Base-by-base conservation (phyloP, 2,888 invertebrate species). In the Linyphia triangularis region DNA sequence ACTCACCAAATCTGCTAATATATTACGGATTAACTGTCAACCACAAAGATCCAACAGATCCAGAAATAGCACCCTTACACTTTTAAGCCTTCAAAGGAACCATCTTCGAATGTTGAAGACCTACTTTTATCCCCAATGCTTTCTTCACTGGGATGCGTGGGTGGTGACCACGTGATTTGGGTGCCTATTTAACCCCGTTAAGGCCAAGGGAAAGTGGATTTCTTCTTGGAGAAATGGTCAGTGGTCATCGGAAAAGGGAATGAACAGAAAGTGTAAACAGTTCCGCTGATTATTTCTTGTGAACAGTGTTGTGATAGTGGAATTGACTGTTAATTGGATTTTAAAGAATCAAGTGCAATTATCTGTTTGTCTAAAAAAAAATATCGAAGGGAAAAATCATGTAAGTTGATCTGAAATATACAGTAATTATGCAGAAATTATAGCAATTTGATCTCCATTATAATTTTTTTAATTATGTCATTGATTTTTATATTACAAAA, bases 141-240 rank as follows among this genome's bases (percentile, higher is more conserved):
- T 51, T 65, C 73, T 73, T 30, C 19, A 30, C 65, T 51, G 24
- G n/a, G 40, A 22, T 57, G 75, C 57, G 83, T 83, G 83, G 83
- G 84, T 75, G 83, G 84, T 5, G 19, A 40, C 75, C 84, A 84
- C 84, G 69, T 84, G 75, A 43, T 65, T 4, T 37, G 22, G 24
- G 30, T 33, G 28, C 65, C 65, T 84, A 84, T 84, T 84, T 84
- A 84, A 84, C 69, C 67, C 75, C 70, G 37, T 77, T 75, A 61
- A 22, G 37, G 61, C 65, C 37, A 16, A 30, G n/a, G 7, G 61
- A 69, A 43, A 78, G 43, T 30, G 26, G n/a, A 51, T 51, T 51
- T n/a, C 30, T 19, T 9, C 6, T 3, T 7, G 26, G 75, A 57
- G 33, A 40, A 43, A 75, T 57, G 30, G 75, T n/a, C 75, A 30